Evolutionary conservation across 2,797 vertebrate species (phyloP).

Genomic region (Chelonia mydas): DNA sequence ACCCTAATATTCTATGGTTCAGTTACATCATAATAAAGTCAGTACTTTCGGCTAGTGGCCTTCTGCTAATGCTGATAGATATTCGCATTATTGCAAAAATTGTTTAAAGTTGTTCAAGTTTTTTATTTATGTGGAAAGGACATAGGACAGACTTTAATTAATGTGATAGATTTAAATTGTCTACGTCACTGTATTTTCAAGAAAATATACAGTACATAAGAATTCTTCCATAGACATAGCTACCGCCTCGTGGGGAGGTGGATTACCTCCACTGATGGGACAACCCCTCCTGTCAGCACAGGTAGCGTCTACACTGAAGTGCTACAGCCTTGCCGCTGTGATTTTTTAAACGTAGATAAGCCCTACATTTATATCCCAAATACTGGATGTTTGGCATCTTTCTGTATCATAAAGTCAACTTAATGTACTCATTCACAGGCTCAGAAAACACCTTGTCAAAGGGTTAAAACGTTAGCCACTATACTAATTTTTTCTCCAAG

Average conservation of each 20-base stretch:
- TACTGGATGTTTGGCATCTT: fast-evolving
- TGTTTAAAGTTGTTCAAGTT: too few relatives aligned
- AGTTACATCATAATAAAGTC: neutral
- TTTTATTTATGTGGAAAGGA: neutral
- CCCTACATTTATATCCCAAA: neutral
- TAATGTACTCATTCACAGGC: fast-evolving
- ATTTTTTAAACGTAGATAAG: neutral
- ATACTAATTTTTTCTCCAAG: fast-evolving
- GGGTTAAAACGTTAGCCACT: neutral
- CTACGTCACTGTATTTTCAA: neutral
- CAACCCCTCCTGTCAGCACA: neutral
- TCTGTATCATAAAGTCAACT: neutral
- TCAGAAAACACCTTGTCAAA: neutral
- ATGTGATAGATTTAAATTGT: neutral
- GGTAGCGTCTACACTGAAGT: neutral
- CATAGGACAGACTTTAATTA: neutral
- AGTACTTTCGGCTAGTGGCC: neutral
- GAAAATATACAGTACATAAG: neutral
- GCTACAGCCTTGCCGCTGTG: neutral
- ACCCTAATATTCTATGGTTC: too few relatives aligned
- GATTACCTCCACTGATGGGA: neutral
- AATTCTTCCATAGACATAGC: neutral
- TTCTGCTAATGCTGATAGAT: too few relatives aligned
- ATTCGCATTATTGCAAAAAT: too few relatives aligned
- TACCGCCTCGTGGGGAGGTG: fast-evolving